Percentiles rank a stretch among this genome's conserved stretches.
Conservation (phyloP, 2,888 invertebrate species). For the Carabus problematicus region DNA sequence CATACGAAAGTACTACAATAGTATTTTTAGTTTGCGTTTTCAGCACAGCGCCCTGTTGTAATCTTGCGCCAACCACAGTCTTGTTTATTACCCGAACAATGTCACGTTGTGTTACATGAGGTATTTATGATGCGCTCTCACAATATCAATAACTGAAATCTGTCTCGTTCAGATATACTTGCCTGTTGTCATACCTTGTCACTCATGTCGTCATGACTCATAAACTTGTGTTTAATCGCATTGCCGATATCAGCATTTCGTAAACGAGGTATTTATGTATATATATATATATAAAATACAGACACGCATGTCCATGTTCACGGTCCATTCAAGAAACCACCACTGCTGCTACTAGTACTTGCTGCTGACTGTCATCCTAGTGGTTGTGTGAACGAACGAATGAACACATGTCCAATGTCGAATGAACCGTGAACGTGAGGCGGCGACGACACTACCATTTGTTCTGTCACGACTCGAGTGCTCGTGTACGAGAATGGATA, state of each 20-base stretch:
- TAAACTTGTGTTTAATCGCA: slow-evolving; percentile 29
- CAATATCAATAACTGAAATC: slow-evolving; percentile 21
- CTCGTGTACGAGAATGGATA: slow-evolving; percentile 31
- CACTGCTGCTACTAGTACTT: background rate
- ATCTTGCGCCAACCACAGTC: slow-evolving; percentile 37
- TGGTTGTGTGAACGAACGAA: background rate
- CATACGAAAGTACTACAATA: slow-evolving; percentile 32
- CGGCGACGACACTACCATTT: background rate
- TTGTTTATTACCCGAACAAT: slow-evolving; percentile 29
- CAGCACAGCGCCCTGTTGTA: slow-evolving; percentile 29
- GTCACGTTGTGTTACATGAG: slow-evolving; percentile 30
- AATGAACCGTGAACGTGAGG: slow-evolving; percentile 27
- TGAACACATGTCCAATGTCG: background rate
- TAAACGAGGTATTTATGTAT: slow-evolving; percentile 40
- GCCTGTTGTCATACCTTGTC: slow-evolving; percentile 36
- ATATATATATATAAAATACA: slow-evolving; percentile 17
- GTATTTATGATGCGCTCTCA: slow-evolving; percentile 37
- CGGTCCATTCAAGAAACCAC: background rate
- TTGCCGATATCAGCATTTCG: slow-evolving; percentile 32
- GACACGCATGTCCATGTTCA: background rate
- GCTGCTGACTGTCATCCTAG: background rate
- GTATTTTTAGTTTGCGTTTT: slow-evolving; percentile 44
- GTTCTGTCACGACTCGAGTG: slow-evolving; percentile 28
- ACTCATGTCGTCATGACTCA: slow-evolving; percentile 28
- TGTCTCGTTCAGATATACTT: slow-evolving; percentile 17